Evolutionary conservation across 2,888 invertebrate genomes (phyloP).

Genomic region (Nymphalis c-album): DNA sequence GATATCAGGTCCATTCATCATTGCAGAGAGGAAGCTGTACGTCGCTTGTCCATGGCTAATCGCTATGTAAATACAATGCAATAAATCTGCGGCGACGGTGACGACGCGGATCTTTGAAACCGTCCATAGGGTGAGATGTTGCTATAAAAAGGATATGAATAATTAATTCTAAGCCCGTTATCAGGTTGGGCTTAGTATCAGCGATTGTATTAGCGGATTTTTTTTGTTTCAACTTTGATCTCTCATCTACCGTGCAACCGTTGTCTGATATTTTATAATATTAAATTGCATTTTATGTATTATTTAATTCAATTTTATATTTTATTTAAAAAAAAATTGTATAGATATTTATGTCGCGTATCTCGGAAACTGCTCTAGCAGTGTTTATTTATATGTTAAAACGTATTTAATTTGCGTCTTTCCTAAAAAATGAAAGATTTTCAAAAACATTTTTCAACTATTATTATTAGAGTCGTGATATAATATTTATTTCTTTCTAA

Average conservation of each 20-base stretch:
- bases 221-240: neutral
- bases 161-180: conserved; percentile 35
- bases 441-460: too few relatives aligned
- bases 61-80: conserved; percentile 39
- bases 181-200: conserved; percentile 5
- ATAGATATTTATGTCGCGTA: too few relatives aligned
- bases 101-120: conserved; percentile 33
- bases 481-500: too few relatives aligned
- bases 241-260: neutral
- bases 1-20: conserved; percentile 29
- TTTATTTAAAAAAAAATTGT: too few relatives aligned
- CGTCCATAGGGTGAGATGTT: conserved; percentile 33
- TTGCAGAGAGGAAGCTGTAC: conserved; percentile 35
- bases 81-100: conserved; percentile 36
- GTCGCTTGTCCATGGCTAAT: conserved; percentile 37
- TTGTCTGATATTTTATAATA: too few relatives aligned
- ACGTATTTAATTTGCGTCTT: too few relatives aligned
- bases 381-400: too few relatives aligned
- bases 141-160: conserved; percentile 39
- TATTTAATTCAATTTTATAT: too few relatives aligned
- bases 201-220: neutral
- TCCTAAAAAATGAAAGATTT: too few relatives aligned
- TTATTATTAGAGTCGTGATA: too few relatives aligned
- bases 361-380: too few relatives aligned
- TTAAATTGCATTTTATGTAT: too few relatives aligned